Evolutionary conservation across 2,113 vertebrate genomes (phyloP), one percentile per base, ranked within the genome.

Genomic region (Oreochromis aureus): DNA sequence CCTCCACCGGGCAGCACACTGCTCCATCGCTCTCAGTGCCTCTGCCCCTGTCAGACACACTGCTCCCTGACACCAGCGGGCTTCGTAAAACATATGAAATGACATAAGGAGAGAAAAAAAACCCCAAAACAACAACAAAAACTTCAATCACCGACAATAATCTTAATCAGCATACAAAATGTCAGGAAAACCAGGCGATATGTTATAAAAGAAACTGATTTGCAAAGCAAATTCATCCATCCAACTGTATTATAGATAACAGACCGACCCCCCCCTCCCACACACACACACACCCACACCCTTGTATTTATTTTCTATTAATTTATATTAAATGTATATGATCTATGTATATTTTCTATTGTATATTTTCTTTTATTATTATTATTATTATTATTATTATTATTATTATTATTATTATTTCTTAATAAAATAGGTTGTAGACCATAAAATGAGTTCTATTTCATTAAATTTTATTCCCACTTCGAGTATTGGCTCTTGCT

Each of bases 1-100:
- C 85, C 89, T 93, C 90, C 90, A 86, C 91, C 90, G 91, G 91
- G 93, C 89, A 93, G 91, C 89, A 82, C 80, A 54, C 87, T 87
- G 85, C 87, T 93, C 87, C 89, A 83, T 94, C 89, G 80, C 76
- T 81, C 84, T 85, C 73, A 53, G 81, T 76, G 85, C 54, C 89
- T 87, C 59, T 79, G 36, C 78, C 87, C 59, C 79, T 66, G 79
- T 44, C 86, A 87, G 63, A 63, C 81, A 53, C 81, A 3, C 82
- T 82, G 78, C 69, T 85, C 63, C 81, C 86, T 84, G 84, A 89
- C 90, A 87, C 86, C 84, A 54, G 30, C 76, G 51, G 79, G 87
- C 84, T 82, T 83, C n/a, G 81, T 39, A 30, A 22, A 5, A 39
- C 53, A 84, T 36, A 24, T 8, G 36, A 85, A 22, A 44, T 66